Evolutionary conservation across 2,888 invertebrate species (phyloP).

Genomic region (Bombylius discolor): DNA sequence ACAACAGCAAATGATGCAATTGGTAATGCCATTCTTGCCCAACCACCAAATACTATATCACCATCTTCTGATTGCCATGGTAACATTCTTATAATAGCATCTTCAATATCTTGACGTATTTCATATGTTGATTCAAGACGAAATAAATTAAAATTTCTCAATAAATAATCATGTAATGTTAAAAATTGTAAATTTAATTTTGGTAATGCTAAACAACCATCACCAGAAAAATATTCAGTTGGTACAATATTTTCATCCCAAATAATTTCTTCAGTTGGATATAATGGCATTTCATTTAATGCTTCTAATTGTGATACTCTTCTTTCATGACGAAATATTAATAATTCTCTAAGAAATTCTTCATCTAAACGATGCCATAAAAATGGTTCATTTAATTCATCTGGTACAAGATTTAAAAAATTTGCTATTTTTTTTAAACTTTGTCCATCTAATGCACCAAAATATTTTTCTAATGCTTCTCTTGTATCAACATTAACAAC

Average conservation of each 20-base stretch:
- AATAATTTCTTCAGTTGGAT: conserved; percentile 94
- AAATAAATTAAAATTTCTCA: conserved; percentile 95
- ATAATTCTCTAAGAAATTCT: conserved; percentile 68
- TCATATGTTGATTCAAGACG: conserved; percentile 94
- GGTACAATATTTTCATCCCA: conserved; percentile 99
- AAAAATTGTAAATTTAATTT: conserved; percentile 97
- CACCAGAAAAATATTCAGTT: conserved; percentile 91
- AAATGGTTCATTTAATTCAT: conserved; percentile 47
- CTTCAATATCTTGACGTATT: conserved; percentile 96
- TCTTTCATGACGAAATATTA: conserved; percentile 78
- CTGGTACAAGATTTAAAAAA: conserved; percentile 76
- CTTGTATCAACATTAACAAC: conserved; percentile 92
- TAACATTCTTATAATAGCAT: conserved; percentile 84
- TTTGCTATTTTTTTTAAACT: conserved; percentile 76
- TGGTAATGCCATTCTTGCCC: conserved; percentile 98
- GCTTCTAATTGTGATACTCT: conserved; percentile 86
- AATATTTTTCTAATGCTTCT: conserved; percentile 69
- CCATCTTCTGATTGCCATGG: conserved; percentile 90
- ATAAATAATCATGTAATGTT: conserved; percentile 92
- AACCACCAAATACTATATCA: conserved; percentile 84
- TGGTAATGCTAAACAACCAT: conserved; percentile 88
- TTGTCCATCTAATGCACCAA: conserved; percentile 55
- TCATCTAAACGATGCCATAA: conserved; percentile 67
- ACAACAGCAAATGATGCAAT: conserved; percentile 86
- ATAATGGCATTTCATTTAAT: conserved; percentile 94